phyloP scores from a whole-genome alignment of 1,140 invertebrate genomes.

The Conus betulinus region DNA sequence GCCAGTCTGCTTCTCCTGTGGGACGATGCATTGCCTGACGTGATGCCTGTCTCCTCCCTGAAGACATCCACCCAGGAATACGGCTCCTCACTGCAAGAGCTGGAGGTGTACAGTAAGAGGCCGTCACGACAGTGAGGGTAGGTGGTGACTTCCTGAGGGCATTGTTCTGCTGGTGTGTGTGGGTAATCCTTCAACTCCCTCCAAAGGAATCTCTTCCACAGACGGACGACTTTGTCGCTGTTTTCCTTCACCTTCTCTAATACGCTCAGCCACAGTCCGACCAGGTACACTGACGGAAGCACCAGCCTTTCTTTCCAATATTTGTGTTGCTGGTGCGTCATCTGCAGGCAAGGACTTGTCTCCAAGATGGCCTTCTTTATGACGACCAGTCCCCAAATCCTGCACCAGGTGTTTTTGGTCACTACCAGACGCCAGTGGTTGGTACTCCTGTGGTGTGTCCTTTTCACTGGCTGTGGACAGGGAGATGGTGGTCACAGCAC shows the following conservation, averaged over 20 bases:
- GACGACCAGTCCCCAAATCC: too few species aligned
- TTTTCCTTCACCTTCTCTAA: not conserved
- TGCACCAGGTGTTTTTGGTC: not conserved
- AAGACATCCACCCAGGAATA: conserved; percentile 29
- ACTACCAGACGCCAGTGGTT: not conserved
- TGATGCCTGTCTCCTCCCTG: conserved; percentile 24
- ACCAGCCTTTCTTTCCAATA: not conserved
- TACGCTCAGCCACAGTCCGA: not conserved
- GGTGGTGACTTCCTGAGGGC: not conserved
- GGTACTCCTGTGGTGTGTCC: not conserved
- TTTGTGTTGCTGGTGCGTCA: not conserved
- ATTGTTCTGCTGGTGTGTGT: not conserved
- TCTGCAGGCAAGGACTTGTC: too few species aligned
- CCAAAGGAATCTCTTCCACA: conserved; percentile 5
- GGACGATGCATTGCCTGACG: conserved; percentile 10
- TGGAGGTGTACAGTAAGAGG: conserved; percentile 9
- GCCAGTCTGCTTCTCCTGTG: conserved; percentile 38
- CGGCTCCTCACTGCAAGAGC: conserved; percentile 7
- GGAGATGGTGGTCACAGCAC: not conserved
- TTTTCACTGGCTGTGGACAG: not conserved
- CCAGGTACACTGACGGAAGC: not conserved
- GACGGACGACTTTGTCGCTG: not conserved
- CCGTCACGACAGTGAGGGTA: conserved; percentile 27
- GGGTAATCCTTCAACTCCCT: conserved; percentile 12
- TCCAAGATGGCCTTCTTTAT: too few species aligned